phyloP scores from a whole-genome alignment of 2,113 vertebrate genomes.

The Toxotes chatareus region DNA sequence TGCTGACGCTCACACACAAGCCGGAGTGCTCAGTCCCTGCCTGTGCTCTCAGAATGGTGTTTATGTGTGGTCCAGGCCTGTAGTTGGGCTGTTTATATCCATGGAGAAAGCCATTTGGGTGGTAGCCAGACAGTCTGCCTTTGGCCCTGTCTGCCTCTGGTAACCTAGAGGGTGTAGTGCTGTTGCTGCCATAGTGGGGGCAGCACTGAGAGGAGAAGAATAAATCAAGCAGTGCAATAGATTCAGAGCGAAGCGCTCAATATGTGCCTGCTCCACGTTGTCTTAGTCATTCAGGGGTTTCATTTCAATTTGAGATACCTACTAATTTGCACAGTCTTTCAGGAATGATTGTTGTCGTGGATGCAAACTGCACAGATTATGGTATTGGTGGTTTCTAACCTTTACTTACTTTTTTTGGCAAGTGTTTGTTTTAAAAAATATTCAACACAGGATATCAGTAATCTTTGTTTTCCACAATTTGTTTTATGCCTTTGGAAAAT shows the following conservation, averaged over 20 bases:
- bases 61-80: constrained; percentile 77
- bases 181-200: constrained; percentile 46
- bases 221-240: not conserved
- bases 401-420: not conserved
- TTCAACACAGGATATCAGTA: not conserved
- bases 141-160: constrained; percentile 66
- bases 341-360: not conserved
- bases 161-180: constrained; percentile 38
- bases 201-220: constrained; percentile 53
- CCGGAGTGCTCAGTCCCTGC: constrained; percentile 39
- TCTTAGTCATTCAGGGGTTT: not conserved
- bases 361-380: not conserved
- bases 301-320: not conserved
- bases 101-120: constrained; percentile 80
- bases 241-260: not conserved
- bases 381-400: not conserved
- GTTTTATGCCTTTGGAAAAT: not conserved
- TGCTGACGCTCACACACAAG: constrained; percentile 2
- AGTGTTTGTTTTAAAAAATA: not conserved
- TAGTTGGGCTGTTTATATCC: constrained; percentile 79
- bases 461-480: not conserved
- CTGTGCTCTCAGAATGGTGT: constrained; percentile 66
- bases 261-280: not conserved
- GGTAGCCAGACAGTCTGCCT: constrained; percentile 74
- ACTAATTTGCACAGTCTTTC: not conserved